Conservation (phyloP, 1,140 invertebrate genomes). For the Linepithema humile region DNA sequence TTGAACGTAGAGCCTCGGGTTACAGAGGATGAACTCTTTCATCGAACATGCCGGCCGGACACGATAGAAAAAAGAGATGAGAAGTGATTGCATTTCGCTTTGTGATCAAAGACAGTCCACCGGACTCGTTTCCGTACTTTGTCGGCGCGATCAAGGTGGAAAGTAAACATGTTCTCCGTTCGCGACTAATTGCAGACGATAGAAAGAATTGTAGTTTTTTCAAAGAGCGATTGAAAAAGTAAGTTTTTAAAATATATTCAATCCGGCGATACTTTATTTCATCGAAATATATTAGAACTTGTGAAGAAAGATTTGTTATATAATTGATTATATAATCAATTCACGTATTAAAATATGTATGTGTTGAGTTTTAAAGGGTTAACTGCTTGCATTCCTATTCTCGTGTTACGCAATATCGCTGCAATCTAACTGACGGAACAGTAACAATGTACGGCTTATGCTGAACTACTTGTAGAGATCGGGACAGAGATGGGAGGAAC, state of each 20-base stretch:
- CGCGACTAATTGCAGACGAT: background rate
- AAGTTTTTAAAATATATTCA: background rate
- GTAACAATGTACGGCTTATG: background rate
- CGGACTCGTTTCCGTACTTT: background rate
- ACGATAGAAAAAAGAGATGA: slow-evolving; percentile 48
- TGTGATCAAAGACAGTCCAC: slow-evolving; percentile 66
- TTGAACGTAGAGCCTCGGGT: slow-evolving; percentile 54
- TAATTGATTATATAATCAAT: background rate
- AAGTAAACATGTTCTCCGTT: slow-evolving; percentile 44
- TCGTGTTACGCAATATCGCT: background rate
- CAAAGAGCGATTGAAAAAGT: background rate
- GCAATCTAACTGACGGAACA: background rate
- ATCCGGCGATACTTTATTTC: background rate
- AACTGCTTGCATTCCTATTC: background rate
- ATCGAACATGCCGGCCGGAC: slow-evolving; percentile 26
- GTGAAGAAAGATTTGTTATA: background rate
- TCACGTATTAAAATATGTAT: background rate
- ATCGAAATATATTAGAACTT: background rate
- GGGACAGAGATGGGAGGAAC: background rate
- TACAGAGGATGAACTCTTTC: slow-evolving; percentile 61
- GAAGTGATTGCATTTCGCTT: slow-evolving; percentile 69
- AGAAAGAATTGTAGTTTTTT: background rate
- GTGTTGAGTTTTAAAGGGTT: background rate
- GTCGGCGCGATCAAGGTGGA: background rate
- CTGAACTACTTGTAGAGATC: background rate